Conservation (phyloP, 2,797 vertebrate genomes). For the Acrossocheilus wenchowensis region DNA sequence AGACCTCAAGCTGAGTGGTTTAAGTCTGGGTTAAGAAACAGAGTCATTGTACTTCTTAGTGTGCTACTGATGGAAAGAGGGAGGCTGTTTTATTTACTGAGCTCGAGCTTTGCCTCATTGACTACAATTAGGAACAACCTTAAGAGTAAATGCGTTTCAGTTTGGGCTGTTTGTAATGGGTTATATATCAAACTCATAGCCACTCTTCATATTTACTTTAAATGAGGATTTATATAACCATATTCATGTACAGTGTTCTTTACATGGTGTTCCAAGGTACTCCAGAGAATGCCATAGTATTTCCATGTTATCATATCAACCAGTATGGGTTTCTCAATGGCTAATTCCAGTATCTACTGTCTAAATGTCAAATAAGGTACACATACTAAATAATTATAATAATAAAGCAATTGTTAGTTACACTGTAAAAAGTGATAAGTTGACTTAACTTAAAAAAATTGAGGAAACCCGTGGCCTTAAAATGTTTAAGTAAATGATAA, state of each 20-base stretch:
- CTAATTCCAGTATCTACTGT: neutral
- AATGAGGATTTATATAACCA: neutral
- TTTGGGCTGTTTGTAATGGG: conserved; percentile 6
- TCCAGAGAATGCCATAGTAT: neutral
- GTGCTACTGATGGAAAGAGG: neutral
- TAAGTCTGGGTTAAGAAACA: conserved; percentile 19
- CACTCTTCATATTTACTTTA: neutral
- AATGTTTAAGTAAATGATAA: no score
- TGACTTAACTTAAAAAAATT: no score
- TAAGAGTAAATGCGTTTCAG: conserved; percentile 13
- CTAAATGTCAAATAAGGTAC: neutral
- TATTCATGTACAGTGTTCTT: neutral
- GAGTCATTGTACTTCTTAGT: neutral
- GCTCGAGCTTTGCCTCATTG: conserved; percentile 21
- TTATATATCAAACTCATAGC: neutral
- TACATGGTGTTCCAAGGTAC: neutral
- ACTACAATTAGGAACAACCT: conserved; percentile 27
- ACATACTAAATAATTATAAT: neutral
- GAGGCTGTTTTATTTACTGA: conserved; percentile 41
- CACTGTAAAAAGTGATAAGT: no score
- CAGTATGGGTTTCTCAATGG: neutral
- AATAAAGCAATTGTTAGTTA: neutral
- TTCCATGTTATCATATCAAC: neutral
- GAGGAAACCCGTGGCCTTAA: no score
- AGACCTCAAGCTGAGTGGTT: conserved; percentile 24